Evolutionary conservation across 2,113 vertebrate species (phyloP), one percentile per base, ranked within the genome.

Genomic region (Elaphurus davidianus): DNA sequence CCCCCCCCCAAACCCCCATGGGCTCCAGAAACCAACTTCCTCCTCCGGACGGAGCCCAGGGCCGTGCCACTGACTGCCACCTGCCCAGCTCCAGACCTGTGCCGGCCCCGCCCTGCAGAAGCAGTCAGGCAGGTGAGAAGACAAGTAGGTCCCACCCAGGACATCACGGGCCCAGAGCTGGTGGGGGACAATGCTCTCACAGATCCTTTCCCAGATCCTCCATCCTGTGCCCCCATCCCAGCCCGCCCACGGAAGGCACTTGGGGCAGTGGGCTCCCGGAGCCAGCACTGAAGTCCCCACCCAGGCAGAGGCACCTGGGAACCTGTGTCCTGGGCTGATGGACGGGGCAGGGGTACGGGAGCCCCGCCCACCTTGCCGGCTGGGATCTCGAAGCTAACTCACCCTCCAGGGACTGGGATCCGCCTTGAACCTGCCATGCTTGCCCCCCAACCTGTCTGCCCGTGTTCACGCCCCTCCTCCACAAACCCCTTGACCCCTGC

Each of bases 11-110:
- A 94, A 93, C 86, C 95, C 76, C 78, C 16, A 8, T 0, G 2
- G 76, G 59, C 33, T 52, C 78, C 57, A 1, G 30, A 90, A 64
- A 13, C 50, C 54, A 12, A 59, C 94, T 98, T 98, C 95, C 95
- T 97, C 89, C 15, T 6, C 79, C 27, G 0, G 74, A 95, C 13
- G 8, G n/a, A 7, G 13, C 27, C 2, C 0, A 28, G 23, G 91
- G 30, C 76, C 6, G 5, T 10, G 54, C 74, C 3, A 7, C 79
- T 23, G 47, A 50, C 50, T 14, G 28, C 36, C 67, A 91, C 82
- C 55, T 45, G 25, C 43, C 16, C 6, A 1, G 25, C 67, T 16
- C 67, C 13, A 15, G 60, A 8, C 67, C 23, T 7, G 10, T 28
- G 36, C 50, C 0, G 15, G 36, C 36, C 23, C 57, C 6, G 28